Base-by-base conservation (phyloP, 2,888 invertebrate species). In the Ectemnius continuus region DNA sequence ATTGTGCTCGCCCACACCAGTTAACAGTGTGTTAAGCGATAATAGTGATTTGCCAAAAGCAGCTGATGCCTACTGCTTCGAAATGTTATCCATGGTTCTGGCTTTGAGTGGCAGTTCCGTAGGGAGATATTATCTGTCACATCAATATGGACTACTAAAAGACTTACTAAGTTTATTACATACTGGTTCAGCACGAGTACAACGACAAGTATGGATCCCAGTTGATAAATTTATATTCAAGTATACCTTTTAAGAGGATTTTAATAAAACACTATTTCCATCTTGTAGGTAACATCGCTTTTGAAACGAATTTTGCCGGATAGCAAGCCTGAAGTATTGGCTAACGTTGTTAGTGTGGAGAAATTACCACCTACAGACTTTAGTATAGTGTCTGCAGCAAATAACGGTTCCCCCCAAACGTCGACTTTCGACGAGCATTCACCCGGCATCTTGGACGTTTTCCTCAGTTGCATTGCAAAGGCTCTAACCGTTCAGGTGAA, bases 11-110 rank as follows among this genome's bases (percentile, higher is more conserved):
- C 88, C 91, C 45, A 91, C 91, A 1, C 91, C 91, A 1, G 89
- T 88, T 2, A 89, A 89, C 61, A 91, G 91, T 78, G 79, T 89
- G 5, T 74, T 89, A 4, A 91, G 90, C 46, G 91, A 90, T 45
- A 92, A 92, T 75, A 92, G 92, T 67, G 92, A 93, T 79, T 86
- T 91, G 23, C 90, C 90, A 2, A 93, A 93, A 87, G 92, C 92
- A 72, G 92, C 93, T 2, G 98, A 99, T 90, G 97, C 97, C n/a
- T 99, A 98, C 91, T 98, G 98, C 91, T 99, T 98, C 89, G 98
- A 99, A 92, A 97, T 99, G 97, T 92, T 99, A 23, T 98, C 98
- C 4, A 96, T 98, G 96, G 98, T 97, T 62, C 91, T 98, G 84
- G 98, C 99, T 0, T 91, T 99, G 57, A 98, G 98, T 78, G 98